Evolutionary conservation across 2,113 vertebrate genomes (phyloP), one percentile per base, ranked within the genome.

Genomic region (Symphodus melops): DNA sequence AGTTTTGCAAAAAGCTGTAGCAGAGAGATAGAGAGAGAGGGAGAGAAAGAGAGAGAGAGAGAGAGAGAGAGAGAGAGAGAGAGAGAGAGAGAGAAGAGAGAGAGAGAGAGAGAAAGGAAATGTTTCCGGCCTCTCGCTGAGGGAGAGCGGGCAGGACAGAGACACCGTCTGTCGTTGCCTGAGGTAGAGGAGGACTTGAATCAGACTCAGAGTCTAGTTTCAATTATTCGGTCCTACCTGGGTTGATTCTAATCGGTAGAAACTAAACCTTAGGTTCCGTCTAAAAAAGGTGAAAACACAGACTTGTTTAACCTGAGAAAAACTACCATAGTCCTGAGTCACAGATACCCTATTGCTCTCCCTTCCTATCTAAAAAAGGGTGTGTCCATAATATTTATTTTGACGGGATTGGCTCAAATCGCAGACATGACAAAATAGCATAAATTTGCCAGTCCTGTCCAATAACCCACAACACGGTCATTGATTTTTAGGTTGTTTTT

Each of bases 81-180:
- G n/a, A n/a, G n/a, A n/a, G n/a, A n/a, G n/a, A n/a, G n/a, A n/a
- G n/a, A n/a, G n/a, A n/a, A n/a, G n/a, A n/a, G 75, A 72, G 87
- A 83, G 52, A 56, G 70, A 60, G 59, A 75, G 86, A 82, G 52
- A 60, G 73, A 67, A 56, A 64, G 81, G 76, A 79, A 83, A 86
- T 33, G 74, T 88, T 88, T 90, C 83, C 68, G 83, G 84, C 54
- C 72, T 77, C 83, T 84, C 0, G 1, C 70, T 60, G 74, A 82
- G 81, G 63, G 76, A 86, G 53, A 72, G 76, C 19, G 36, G 75
- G 71, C 46, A 39, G 67, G 58, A 77, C 46, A 46, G 63, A 69
- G 19, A 68, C 78, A 69, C 42, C 70, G 75, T 84, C 70, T 73
- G 75, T 58, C 57, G 60, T 23, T 39, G 83, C 79, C 87, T 62